Conservation (phyloP, 1,140 invertebrate genomes). For the Potamilus streckersoni region DNA sequence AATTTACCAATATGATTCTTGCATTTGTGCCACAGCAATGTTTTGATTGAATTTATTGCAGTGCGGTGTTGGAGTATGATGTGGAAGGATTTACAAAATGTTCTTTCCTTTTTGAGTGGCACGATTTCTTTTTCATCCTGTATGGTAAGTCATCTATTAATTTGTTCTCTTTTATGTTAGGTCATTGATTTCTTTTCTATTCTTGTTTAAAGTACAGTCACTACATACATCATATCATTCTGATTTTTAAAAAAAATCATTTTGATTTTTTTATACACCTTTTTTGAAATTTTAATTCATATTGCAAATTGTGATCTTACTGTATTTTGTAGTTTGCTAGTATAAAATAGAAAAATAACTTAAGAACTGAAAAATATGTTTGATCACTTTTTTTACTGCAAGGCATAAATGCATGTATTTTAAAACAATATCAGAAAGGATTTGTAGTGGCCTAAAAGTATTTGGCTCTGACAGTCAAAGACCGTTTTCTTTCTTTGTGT, state of each 20-base stretch:
- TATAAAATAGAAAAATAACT: not conserved
- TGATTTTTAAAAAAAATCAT: too few relatives aligned
- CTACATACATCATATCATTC: too few relatives aligned
- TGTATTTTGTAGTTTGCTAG: not conserved
- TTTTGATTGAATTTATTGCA: conserved; percentile 37
- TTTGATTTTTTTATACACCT: too few relatives aligned
- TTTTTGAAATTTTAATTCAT: not conserved
- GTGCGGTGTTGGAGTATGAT: conserved; percentile 66
- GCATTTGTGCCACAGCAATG: not conserved
- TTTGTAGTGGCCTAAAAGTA: too few relatives aligned
- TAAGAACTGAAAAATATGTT: too few relatives aligned
- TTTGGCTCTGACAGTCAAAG: too few relatives aligned
- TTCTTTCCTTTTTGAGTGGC: conserved; percentile 66
- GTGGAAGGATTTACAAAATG: conserved; percentile 58
- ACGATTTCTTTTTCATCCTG: conserved; percentile 67
- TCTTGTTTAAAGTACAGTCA: not conserved
- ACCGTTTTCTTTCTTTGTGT: too few relatives aligned
- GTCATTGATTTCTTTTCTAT: conserved; percentile 66
- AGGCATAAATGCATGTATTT: too few relatives aligned
- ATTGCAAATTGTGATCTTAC: not conserved
- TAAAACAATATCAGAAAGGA: too few relatives aligned
- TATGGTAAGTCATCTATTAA: conserved; percentile 60
- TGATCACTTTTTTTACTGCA: too few relatives aligned
- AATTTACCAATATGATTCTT: too few relatives aligned
- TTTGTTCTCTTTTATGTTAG: conserved; percentile 65